phyloP scores from a whole-genome alignment of 2,888 invertebrate genomes.

The Melanotus villosus region DNA sequence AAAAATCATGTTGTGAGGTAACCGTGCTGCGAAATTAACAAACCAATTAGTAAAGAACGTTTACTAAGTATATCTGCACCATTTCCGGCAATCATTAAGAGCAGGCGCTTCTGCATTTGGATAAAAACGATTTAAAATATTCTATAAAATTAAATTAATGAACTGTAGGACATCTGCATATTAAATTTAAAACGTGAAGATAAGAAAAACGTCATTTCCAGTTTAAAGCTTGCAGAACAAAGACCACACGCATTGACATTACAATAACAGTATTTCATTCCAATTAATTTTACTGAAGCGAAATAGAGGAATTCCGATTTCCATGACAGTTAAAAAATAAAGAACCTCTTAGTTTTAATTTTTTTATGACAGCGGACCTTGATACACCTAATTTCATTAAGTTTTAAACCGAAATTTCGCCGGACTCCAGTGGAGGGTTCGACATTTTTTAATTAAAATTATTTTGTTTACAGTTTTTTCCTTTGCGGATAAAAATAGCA shows the following conservation, averaged over 20 bases:
- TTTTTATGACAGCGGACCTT: not conserved
- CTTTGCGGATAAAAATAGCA: too few relatives aligned
- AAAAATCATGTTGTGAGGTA: too few relatives aligned
- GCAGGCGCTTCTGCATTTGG: not conserved
- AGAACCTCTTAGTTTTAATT: not conserved
- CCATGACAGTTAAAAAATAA: not conserved
- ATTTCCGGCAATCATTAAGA: conserved; percentile 11
- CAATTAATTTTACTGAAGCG: not conserved
- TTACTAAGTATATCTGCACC: not conserved
- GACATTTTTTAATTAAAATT: too few relatives aligned
- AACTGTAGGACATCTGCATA: conserved; percentile 3
- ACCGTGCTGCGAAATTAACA: not conserved
- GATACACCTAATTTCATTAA: not conserved
- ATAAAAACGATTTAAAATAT: conserved; percentile 14
- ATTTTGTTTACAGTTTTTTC: too few relatives aligned
- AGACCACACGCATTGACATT: conserved; percentile 8
- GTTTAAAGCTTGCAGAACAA: conserved; percentile 9
- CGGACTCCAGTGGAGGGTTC: too few relatives aligned
- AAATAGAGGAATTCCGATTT: not conserved
- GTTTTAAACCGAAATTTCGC: too few relatives aligned
- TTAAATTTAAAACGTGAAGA: conserved; percentile 16
- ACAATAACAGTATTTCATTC: conserved; percentile 1
- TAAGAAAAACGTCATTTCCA: conserved; percentile 9
- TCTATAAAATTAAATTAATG: conserved; percentile 18
- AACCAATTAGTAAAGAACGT: not conserved